phyloP scores from a whole-genome alignment of 2,113 vertebrate genomes.

The Lethenteron camtschaticum region DNA sequence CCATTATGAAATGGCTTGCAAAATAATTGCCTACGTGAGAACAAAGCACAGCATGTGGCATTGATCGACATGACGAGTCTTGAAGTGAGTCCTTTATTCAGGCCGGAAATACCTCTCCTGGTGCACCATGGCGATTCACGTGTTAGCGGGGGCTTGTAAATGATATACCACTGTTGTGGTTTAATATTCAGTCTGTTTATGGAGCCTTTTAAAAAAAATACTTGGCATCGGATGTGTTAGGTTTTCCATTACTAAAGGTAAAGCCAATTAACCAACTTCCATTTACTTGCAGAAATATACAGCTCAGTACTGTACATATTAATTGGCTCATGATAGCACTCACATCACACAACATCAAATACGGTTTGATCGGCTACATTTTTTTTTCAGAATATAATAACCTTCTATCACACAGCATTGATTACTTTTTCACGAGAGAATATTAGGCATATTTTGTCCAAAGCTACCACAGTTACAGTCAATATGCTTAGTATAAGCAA shows the following conservation, averaged over 20 bases:
- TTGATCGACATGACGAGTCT: not conserved
- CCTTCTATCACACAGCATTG: no score
- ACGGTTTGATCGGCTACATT: no score
- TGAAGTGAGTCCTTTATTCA: not conserved
- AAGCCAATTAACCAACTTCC: no score
- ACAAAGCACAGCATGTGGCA: slow-evolving; percentile 8
- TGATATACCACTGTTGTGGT: not conserved
- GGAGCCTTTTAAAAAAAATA: not conserved
- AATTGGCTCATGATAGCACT: no score
- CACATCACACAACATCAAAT: no score
- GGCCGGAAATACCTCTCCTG: not conserved
- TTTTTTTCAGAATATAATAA: no score
- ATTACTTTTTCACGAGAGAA: no score
- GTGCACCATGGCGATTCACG: not conserved
- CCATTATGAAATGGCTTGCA: slow-evolving; percentile 97
- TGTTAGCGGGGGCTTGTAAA: not conserved
- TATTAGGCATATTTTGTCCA: no score
- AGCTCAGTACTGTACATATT: no score
- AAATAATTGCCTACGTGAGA: slow-evolving; percentile 63
- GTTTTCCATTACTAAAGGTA: not conserved
- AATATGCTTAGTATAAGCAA: no score
- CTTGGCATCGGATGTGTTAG: not conserved
- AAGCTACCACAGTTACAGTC: no score
- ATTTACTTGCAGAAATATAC: no score
- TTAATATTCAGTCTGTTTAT: not conserved